Percentiles rank a stretch among this genome's conserved stretches.
Conservation (phyloP, 2,888 invertebrate species). For the Venusia cambrica region DNA sequence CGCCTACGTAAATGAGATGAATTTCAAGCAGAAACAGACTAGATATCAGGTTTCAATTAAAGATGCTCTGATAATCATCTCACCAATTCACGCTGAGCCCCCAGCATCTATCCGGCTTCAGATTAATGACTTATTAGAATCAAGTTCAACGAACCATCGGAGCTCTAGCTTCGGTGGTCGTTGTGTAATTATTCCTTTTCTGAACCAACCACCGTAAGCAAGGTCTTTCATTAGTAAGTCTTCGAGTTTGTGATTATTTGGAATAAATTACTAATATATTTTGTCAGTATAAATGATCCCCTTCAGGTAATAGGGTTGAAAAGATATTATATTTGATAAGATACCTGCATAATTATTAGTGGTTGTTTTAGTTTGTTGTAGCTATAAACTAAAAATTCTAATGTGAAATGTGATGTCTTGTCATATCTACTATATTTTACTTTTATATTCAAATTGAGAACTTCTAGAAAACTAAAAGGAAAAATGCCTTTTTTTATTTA, state of each 20-base stretch:
- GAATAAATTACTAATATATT: too few relatives aligned
- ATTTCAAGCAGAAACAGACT: constrained; percentile 29
- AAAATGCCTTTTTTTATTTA: too few relatives aligned
- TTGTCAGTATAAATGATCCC: too few relatives aligned
- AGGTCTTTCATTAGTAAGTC: constrained; percentile 36
- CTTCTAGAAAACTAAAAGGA: too few relatives aligned
- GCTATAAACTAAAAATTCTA: too few relatives aligned
- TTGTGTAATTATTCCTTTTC: constrained; percentile 37
- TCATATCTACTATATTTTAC: too few relatives aligned
- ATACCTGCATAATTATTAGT: too few relatives aligned
- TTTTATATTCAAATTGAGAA: too few relatives aligned
- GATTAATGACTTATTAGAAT: constrained; percentile 18
- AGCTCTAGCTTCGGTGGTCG: constrained; percentile 35
- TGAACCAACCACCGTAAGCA: constrained; percentile 43
- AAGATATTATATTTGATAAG: too few relatives aligned
- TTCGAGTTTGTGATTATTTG: constrained; percentile 16
- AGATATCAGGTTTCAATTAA: constrained; percentile 61
- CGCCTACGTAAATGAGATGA: constrained; percentile 34
- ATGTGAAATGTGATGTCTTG: too few relatives aligned
- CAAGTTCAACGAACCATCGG: constrained; percentile 33
- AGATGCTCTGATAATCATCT: constrained; percentile 49
- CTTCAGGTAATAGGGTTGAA: too few relatives aligned
- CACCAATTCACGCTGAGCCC: constrained; percentile 33
- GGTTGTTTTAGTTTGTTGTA: too few relatives aligned
- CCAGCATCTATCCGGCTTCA: constrained; percentile 17